These are phyloP conservation scores for Canis aureus DNA, from an alignment of 2,113 vertebrate genomes.

Conservation along the genomic window DNA sequence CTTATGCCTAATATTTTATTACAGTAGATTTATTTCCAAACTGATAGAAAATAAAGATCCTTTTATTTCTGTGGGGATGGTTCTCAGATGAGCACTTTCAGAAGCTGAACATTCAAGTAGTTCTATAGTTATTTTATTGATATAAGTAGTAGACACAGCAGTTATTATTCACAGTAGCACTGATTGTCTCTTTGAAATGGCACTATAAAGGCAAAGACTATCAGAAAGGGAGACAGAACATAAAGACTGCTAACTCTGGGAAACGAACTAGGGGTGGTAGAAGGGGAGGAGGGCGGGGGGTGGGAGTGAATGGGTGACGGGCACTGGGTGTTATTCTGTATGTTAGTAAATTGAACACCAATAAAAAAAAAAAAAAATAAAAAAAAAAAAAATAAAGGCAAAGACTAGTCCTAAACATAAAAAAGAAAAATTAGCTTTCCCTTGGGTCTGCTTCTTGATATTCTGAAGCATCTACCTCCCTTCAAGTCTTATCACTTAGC, in stretches of 20 bases:
- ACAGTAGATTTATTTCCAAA: not conserved
- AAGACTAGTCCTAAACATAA: not conserved
- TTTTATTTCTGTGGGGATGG: not conserved
- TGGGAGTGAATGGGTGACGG: too few species aligned
- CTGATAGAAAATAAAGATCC: not conserved
- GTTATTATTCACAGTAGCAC: not conserved
- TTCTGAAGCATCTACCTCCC: not conserved
- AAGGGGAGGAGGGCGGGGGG: too few species aligned
- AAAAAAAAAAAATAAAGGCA: too few species aligned
- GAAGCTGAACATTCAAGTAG: not conserved
- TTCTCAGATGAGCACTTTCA: not conserved
- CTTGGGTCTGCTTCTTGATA: not conserved
- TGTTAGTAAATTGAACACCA: too few species aligned
- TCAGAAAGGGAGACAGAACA: too few species aligned
- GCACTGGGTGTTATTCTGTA: too few species aligned
- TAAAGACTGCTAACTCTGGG: too few species aligned
- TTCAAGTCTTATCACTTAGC: not conserved
- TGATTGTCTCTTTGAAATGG: not conserved
- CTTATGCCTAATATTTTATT: constrained; percentile 21
- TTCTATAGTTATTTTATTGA: not conserved
- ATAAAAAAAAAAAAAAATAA: too few species aligned
- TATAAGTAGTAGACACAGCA: not conserved
- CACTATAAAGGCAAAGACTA: not conserved
- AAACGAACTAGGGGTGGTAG: too few species aligned
- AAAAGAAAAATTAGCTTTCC: not conserved